Conservation (phyloP, 1,140 invertebrate species). For the Sitobion miscanthi region DNA sequence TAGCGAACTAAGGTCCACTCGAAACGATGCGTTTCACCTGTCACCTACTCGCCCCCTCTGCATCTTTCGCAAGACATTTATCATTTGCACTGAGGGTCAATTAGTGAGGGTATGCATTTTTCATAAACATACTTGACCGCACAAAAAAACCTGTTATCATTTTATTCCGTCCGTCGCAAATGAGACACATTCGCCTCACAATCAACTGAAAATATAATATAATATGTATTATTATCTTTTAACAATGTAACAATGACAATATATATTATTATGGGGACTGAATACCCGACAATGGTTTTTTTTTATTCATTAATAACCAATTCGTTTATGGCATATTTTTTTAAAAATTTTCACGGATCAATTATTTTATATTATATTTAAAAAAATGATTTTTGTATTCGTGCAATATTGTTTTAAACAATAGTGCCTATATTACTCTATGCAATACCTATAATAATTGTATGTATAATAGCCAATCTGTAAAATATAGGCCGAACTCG, state of each 20-base stretch:
- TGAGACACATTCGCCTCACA: neutral
- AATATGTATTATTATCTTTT: neutral
- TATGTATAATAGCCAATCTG: neutral
- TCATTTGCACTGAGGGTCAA: slow-evolving; percentile 46
- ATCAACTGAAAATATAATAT: neutral
- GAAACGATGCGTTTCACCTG: slow-evolving; percentile 24
- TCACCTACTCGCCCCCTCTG: neutral
- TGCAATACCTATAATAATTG: neutral
- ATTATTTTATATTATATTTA: neutral
- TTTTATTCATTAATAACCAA: neutral
- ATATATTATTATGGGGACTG: neutral
- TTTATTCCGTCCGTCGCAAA: neutral
- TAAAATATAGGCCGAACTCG: neutral
- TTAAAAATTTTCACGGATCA: neutral
- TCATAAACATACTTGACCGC: slow-evolving; percentile 27
- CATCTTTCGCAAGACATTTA: slow-evolving; percentile 8
- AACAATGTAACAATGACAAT: neutral
- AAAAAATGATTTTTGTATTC: neutral
- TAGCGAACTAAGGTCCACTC: neutral
- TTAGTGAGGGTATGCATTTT: slow-evolving; percentile 40
- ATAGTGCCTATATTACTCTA: neutral
- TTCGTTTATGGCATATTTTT: neutral
- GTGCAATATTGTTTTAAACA: neutral
- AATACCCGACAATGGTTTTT: neutral
- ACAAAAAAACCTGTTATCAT: slow-evolving; percentile 9